A percentile compares a stretch with the other conserved stretches of the same genome.
Conservation (phyloP, 2,888 invertebrate species). For the Junonia oenone region DNA sequence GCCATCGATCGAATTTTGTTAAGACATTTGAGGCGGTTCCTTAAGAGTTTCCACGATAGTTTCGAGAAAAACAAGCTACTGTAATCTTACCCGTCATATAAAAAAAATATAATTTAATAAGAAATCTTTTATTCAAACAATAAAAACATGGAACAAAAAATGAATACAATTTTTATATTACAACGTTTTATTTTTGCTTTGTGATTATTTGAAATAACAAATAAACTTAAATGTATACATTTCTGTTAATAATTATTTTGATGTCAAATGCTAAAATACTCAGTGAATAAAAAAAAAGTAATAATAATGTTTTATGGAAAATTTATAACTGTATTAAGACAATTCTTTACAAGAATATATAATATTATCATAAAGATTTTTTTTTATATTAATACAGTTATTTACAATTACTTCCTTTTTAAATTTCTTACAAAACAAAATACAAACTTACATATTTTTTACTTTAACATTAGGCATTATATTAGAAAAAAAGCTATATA, state of each 20-base stretch:
- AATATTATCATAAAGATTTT: background rate
- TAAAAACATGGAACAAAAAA: background rate
- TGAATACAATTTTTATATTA: conserved; percentile 15
- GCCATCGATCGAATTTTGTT: too few species aligned
- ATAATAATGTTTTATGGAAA: background rate
- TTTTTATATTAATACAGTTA: background rate
- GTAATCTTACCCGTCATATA: background rate
- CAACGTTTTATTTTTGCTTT: conserved; percentile 34
- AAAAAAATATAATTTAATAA: background rate
- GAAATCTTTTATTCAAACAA: background rate
- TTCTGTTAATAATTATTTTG: conserved; percentile 8
- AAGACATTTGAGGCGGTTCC: too few species aligned
- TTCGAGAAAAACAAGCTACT: too few species aligned
- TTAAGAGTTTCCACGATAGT: too few species aligned
- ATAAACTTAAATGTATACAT: conserved; percentile 5
- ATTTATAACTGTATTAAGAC: background rate
- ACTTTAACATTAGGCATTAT: background rate
- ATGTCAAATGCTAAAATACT: conserved; percentile 20
- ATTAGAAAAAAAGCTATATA: background rate
- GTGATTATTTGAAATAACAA: conserved; percentile 26
- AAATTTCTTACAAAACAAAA: background rate
- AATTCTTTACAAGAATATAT: background rate
- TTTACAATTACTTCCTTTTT: background rate
- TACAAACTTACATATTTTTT: background rate
- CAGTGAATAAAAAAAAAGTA: conserved; percentile 4